phyloP scores from a whole-genome alignment of 2,113 vertebrate species.

The Myiagra hebetior region DNA sequence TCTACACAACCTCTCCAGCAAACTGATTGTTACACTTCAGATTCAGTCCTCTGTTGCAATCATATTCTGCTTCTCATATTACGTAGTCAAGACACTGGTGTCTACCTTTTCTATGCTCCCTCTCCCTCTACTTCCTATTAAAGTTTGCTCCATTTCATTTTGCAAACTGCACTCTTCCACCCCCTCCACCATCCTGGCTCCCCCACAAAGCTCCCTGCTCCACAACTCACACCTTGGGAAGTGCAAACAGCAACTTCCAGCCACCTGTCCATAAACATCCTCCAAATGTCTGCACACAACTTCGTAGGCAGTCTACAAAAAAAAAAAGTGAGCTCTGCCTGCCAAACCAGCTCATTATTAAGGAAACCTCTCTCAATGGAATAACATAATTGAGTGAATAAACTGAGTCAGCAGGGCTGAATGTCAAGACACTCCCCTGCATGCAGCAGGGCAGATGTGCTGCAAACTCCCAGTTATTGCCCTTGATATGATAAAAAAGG shows the following conservation, averaged over 20 bases:
- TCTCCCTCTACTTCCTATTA: neutral
- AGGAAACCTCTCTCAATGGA: neutral
- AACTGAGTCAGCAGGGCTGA: neutral
- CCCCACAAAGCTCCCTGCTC: neutral
- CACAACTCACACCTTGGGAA: neutral
- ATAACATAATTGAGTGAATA: neutral
- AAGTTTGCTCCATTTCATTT: neutral
- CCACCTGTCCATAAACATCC: neutral
- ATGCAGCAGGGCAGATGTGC: neutral
- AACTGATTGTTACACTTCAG: neutral
- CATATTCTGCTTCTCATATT: neutral
- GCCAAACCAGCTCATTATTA: neutral
- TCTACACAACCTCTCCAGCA: neutral
- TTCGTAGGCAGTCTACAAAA: neutral
- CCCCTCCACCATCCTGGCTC: neutral
- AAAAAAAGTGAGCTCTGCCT: neutral
- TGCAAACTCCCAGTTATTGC: neutral
- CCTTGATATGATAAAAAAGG: neutral
- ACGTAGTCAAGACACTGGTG: neutral
- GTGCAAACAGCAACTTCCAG: neutral
- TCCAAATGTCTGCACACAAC: neutral
- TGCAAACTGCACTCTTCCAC: neutral
- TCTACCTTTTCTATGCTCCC: neutral
- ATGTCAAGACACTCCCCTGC: neutral
- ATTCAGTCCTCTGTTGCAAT: neutral